Conservation (phyloP, 2,888 invertebrate genomes). For the Spodoptera exigua region DNA sequence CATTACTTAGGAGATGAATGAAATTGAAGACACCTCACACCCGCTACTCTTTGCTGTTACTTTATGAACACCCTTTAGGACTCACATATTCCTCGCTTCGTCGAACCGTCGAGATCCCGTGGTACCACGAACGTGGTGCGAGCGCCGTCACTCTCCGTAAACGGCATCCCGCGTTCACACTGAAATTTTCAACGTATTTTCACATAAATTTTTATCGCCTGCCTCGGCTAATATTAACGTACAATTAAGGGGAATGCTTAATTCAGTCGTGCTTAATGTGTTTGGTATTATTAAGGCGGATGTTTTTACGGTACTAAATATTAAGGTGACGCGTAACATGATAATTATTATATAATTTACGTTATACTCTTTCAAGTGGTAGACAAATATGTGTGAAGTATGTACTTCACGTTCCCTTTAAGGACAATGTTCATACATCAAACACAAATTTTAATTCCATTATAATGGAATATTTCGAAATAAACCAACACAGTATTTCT, state of each 20-base stretch:
- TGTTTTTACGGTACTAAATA: conserved; percentile 3
- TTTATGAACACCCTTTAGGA: conserved; percentile 19
- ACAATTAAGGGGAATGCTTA: conserved; percentile 45
- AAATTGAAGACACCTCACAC: conserved; percentile 59
- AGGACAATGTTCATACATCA: too few species aligned
- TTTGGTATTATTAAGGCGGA: conserved; percentile 15
- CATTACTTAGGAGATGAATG: conserved; percentile 61
- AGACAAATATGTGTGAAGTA: not conserved
- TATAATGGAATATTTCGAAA: too few species aligned
- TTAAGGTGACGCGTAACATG: conserved; percentile 7
- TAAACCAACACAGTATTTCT: too few species aligned
- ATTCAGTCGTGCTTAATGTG: conserved; percentile 36
- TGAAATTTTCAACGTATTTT: conserved; percentile 64
- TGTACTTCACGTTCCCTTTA: not conserved
- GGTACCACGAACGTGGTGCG: conserved; percentile 46
- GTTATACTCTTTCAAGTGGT: too few species aligned
- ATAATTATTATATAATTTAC: not conserved
- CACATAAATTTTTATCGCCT: conserved; percentile 62
- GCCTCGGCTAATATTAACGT: conserved; percentile 52
- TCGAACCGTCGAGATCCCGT: conserved; percentile 47
- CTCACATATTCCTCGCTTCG: conserved; percentile 23
- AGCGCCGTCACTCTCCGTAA: conserved; percentile 54
- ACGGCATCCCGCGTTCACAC: conserved; percentile 53
- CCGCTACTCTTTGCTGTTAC: conserved; percentile 49
- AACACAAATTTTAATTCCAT: too few species aligned